Base-by-base conservation (phyloP, 2,797 vertebrate species). In the Neosilurus hyrtlii region DNA sequence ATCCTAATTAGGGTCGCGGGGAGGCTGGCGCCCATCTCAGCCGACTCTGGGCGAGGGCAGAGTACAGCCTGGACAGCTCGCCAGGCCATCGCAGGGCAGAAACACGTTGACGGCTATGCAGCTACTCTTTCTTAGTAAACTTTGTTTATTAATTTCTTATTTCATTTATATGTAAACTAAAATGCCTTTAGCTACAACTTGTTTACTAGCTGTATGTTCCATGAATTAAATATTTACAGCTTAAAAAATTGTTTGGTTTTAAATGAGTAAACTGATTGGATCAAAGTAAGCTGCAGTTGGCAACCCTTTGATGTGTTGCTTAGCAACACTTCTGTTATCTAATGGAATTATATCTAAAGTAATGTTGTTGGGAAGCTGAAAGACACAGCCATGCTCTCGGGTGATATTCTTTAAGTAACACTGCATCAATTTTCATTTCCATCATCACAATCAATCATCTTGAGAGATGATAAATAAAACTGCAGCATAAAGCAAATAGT, bases 251-350 rank as follows among this genome's bases (percentile, higher is more conserved):
- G 52, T 8, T 26, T 73, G 35, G 14, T 54, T 73, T 71, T n/a
- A 52, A 52, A 74, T 74, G 18, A 30, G 26, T 57, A 35, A 61
- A 43, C 35, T 43, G 74, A 62, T 76, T 76, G 26, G 56, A 43
- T 76, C 57, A 49, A 76, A 76, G 57, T 76, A 49, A 76, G 35
- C 57, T 49, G 74, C 74, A 76, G 35, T 62, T 76, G 35, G 57
- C 8, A 61, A 62, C 43, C 57, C 57, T 76, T 43, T 76, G 22
- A 76, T 24, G 57, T 76, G 74, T 76, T 76, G 74, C 74, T 62
- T 62, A 76, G 74, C 57, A 76, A 76, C 74, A 49, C 57, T 61
- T 62, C 11, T 62, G 74, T 62, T 76, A 76, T 76, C 56, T 76
- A 61, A 76, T 76, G 22, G 74, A 76, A 24, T 76, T 61, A 76